Conservation (phyloP, 2,113 vertebrate species). For the Calyptomena viridis region DNA sequence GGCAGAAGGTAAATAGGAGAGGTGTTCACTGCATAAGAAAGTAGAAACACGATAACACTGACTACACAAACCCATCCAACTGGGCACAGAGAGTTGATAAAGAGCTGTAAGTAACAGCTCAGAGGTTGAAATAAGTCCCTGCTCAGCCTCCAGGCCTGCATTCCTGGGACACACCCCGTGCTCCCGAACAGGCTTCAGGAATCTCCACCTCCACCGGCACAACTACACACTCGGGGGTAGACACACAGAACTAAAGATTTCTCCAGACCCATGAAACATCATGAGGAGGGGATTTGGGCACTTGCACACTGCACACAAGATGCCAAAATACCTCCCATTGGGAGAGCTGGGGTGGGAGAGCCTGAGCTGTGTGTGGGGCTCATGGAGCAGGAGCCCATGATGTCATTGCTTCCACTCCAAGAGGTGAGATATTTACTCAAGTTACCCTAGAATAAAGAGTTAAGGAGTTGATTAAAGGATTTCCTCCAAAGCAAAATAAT, state of each 20-base stretch:
- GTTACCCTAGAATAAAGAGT: not conserved
- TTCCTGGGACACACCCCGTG: fast-evolving
- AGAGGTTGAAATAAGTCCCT: fast-evolving
- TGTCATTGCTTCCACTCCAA: not conserved
- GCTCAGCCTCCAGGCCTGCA: not conserved
- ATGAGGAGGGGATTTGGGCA: not conserved
- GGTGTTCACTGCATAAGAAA: not conserved
- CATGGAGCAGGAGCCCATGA: not conserved
- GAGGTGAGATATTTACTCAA: not conserved
- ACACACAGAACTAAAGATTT: fast-evolving
- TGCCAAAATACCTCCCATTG: fast-evolving
- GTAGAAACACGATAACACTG: not conserved
- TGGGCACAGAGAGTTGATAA: not conserved
- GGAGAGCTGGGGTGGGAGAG: not conserved
- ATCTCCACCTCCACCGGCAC: not conserved
- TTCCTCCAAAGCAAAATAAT: not conserved
- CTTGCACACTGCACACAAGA: not conserved
- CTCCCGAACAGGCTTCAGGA: too few species aligned
- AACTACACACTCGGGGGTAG: fast-evolving
- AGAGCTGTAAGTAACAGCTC: not conserved
- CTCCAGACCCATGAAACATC: not conserved
- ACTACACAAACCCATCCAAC: not conserved
- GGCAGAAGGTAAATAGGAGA: not conserved
- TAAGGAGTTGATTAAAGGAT: not conserved
- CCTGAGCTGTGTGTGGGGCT: fast-evolving